Percentiles rank a stretch among this genome's conserved stretches.
Conservation (phyloP, 2,888 invertebrate genomes). For the Eupithecia inturbata region DNA sequence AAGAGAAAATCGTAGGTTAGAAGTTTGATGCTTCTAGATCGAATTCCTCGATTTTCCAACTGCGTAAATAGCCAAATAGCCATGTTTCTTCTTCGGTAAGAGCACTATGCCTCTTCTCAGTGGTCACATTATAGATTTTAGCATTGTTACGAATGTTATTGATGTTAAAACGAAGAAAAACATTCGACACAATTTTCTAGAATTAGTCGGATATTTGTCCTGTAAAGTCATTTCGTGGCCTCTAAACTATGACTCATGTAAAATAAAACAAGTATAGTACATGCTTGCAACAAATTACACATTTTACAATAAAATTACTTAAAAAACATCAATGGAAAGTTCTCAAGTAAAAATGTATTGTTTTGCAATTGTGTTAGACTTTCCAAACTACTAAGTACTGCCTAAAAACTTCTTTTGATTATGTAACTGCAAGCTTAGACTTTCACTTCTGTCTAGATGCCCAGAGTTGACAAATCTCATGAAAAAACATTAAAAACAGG, state of each 20-base stretch:
- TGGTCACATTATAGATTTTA: constrained; percentile 5
- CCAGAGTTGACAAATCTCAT: background rate
- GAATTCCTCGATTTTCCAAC: constrained; percentile 71
- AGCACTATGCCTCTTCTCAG: constrained; percentile 18
- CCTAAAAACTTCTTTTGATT: constrained; percentile 45
- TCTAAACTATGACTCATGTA: constrained; percentile 47
- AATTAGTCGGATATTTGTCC: constrained; percentile 50
- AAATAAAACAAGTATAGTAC: constrained; percentile 33
- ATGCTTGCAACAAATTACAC: constrained; percentile 16
- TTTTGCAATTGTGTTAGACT: constrained; percentile 8
- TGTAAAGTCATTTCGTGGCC: constrained; percentile 39
- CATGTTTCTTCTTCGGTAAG: constrained; percentile 61
- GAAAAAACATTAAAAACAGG: background rate
- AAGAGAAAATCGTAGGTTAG: constrained; percentile 55
- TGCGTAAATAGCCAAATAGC: constrained; percentile 75
- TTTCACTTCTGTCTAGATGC: constrained; percentile 29
- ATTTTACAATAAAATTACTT: background rate
- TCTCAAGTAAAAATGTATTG: background rate
- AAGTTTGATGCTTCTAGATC: constrained; percentile 57
- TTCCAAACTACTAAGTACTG: constrained; percentile 24
- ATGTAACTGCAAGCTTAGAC: constrained; percentile 53
- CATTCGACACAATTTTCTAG: constrained; percentile 44
- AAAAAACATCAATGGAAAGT: constrained; percentile 16
- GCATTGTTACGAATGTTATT: background rate
- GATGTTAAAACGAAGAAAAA: constrained; percentile 25